Evolutionary conservation across 2,797 vertebrate species (phyloP).

Genomic region (Hydrolagus colliei): DNA sequence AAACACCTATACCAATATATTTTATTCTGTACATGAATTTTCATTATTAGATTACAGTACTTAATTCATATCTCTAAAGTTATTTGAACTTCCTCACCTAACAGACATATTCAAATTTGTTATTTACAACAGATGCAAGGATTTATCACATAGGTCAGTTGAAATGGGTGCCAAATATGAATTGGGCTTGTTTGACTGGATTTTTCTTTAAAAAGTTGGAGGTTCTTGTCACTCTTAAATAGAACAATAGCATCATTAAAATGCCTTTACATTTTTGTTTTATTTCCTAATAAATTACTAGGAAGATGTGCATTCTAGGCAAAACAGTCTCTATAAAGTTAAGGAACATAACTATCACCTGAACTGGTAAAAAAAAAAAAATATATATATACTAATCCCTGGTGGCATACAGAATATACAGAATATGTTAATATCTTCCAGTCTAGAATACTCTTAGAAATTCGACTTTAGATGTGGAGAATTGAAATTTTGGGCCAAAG

Average conservation of each 20-base stretch:
- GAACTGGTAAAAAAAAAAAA: neutral
- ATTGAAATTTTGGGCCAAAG: neutral
- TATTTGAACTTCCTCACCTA: neutral
- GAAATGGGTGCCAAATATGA: conserved; percentile 15
- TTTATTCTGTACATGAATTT: neutral
- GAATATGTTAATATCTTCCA: neutral
- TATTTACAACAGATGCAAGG: neutral
- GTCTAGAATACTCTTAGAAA: neutral
- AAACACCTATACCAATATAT: neutral
- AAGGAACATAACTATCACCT: neutral
- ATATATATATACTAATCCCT: neutral
- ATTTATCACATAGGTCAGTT: neutral
- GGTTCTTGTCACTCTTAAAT: neutral
- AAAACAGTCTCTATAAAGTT: neutral
- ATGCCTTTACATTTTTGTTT: neutral
- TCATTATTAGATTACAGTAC: neutral
- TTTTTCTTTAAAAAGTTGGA: neutral
- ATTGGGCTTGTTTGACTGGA: neutral
- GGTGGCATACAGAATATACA: neutral
- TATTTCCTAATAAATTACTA: neutral
- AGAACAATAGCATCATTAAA: neutral
- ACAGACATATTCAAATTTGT: neutral
- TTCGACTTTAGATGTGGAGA: neutral
- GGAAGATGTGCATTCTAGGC: neutral
- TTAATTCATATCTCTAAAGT: neutral